Base-by-base conservation (phyloP, 2,113 vertebrate species). In the Rhea pennata region DNA sequence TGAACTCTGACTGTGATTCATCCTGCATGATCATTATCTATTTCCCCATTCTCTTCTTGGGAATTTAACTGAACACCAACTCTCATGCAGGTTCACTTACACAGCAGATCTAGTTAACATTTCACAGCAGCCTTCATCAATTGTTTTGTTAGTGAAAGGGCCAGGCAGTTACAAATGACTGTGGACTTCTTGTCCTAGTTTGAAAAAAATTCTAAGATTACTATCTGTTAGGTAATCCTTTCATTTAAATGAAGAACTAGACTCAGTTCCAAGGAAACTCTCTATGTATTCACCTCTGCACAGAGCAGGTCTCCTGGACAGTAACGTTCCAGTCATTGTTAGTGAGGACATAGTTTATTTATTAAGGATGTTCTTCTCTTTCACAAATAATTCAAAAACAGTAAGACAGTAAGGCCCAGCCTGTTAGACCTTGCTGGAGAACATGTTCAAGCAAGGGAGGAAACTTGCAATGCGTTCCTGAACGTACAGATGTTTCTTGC, bases 11-110 rank as follows among this genome's bases (percentile, higher is more conserved):
- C 40, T 73, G 31, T 70, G 53, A 72, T 89, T 93, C 53, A 93
- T 69, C 27, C 73, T 62, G 62, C 44, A 31, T 76, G 81, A 93
- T 91, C 15, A 15, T 74, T 94, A 65, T 92, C 95, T 93, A 5
- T 58, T 81, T 88, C 9, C 5, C 31, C 51, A 84, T 94, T 90
- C 42, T 89, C 75, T 90, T 42, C 73, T 21, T 89, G 91, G 92
- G 88, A 91, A 82, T 79, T 69, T 14, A 79, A 19, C 29, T 0
- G 1, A 87, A 69, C 0, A 1, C 64, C 77, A 66, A 40, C 58
- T 96, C 83, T 94, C 90, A 84, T 80, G 65, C 20, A 54, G 54
- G 67, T 1, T 48, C 80, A 90, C 48, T 1, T 5, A 74, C 64
- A 56, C 64, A 65, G 50, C 3, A 71, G 82, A 95, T 79, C 20